phyloP scores from a whole-genome alignment of 92 coral and sea anemone species.

The Epizoanthus scotinus region DNA sequence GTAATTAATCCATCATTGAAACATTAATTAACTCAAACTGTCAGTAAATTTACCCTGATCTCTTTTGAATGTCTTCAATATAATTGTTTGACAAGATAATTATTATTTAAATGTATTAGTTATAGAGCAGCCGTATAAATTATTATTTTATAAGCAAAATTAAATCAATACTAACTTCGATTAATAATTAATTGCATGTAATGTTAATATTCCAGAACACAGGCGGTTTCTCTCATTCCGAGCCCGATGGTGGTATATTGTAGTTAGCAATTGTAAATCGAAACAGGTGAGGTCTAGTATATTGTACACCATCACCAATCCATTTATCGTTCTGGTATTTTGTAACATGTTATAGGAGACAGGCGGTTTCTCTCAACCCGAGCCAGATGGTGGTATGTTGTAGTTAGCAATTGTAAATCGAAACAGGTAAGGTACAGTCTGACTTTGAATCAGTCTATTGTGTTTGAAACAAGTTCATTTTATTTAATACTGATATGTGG shows the following conservation, averaged over 20 bases:
- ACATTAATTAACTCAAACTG: too few relatives aligned
- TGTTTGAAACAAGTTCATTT: too few relatives aligned
- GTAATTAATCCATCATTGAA: too few relatives aligned
- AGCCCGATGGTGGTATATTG: slow-evolving; percentile 97
- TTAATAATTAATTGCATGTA: background rate
- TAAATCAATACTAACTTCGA: too few relatives aligned
- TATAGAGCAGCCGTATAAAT: too few relatives aligned
- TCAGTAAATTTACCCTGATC: too few relatives aligned
- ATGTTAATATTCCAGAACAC: slow-evolving; percentile 59
- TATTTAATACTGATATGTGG: too few relatives aligned
- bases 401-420: slow-evolving; percentile 86
- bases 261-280: slow-evolving; percentile 85
- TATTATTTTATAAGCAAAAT: too few relatives aligned
- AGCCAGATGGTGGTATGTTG: slow-evolving; percentile 98
- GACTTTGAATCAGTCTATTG: too few relatives aligned
- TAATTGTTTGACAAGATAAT: too few relatives aligned
- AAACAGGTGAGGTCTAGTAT: slow-evolving; percentile 52
- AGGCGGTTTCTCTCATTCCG: slow-evolving; percentile 82
- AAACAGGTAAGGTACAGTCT: slow-evolving; percentile 56
- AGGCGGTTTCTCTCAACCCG: slow-evolving; percentile 82
- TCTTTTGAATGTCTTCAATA: too few relatives aligned
- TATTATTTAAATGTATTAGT: too few relatives aligned
- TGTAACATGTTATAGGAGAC: slow-evolving; percentile 62
- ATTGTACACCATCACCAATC: background rate
- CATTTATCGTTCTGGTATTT: background rate